Conservation (phyloP, 2,797 vertebrate genomes). For the Sciaenops ocellatus region DNA sequence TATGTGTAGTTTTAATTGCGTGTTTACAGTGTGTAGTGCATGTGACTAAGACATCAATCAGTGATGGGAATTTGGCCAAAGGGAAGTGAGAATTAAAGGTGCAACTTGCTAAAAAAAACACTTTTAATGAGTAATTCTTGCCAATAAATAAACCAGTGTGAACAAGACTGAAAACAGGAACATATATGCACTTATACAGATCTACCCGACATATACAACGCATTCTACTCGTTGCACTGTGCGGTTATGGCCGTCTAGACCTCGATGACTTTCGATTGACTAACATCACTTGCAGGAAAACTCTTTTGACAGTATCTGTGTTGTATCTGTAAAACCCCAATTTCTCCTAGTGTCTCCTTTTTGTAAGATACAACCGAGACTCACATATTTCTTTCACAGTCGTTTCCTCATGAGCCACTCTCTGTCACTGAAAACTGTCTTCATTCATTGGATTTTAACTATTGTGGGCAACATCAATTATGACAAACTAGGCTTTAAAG, state of each 20-base stretch:
- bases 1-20: neutral
- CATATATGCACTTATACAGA: neutral
- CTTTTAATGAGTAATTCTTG: slow-evolving; percentile 10
- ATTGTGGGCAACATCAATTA: neutral
- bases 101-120: neutral
- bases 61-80: neutral
- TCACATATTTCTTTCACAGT: slow-evolving; percentile 7
- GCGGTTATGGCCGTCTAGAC: neutral
- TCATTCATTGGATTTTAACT: neutral
- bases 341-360: neutral
- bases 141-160: neutral
- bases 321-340: slow-evolving; percentile 2
- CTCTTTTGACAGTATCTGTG: slow-evolving; percentile 3
- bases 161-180: neutral
- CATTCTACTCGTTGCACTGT: neutral
- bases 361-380: slow-evolving; percentile 16
- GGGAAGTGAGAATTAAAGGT: slow-evolving; percentile 9
- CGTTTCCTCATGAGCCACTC: slow-evolving; percentile 8
- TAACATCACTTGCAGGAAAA: slow-evolving; percentile 5
- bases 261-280: neutral
- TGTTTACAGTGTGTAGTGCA: neutral
- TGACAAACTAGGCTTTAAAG: slow-evolving; percentile 6
- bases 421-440: slow-evolving; percentile 2
- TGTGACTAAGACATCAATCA: slow-evolving; percentile 4
- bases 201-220: neutral